phyloP scores from a whole-genome alignment of 1,140 invertebrate species.

The Euborellia annulipes region DNA sequence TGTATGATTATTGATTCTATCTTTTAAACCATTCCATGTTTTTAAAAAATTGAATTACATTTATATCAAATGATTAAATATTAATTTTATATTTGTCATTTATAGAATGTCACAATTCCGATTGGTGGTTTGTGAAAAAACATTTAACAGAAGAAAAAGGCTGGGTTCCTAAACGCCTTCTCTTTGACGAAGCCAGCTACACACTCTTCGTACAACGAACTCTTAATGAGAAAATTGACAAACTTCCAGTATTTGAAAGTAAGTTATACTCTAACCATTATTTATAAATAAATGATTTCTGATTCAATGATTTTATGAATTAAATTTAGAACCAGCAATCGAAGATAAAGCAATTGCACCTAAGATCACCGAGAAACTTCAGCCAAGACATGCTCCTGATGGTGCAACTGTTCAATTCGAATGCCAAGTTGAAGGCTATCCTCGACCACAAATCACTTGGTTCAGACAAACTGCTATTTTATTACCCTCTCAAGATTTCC shows the following conservation, averaged over 20 bases:
- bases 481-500: conserved; percentile 74
- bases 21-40: neutral
- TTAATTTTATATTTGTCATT: too few species aligned
- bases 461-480: conserved; percentile 85
- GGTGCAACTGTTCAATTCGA: conserved; percentile 80
- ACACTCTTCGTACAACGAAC: conserved; percentile 70
- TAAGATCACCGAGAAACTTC: conserved; percentile 68
- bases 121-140: conserved; percentile 89
- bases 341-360: conserved; percentile 64
- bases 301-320: conserved; percentile 19
- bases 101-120: conserved; percentile 53
- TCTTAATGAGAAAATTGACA: conserved; percentile 78
- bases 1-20: too few species aligned
- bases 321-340: conserved; percentile 61
- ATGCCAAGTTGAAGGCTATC: conserved; percentile 76
- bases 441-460: conserved; percentile 85
- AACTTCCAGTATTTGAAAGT: conserved; percentile 83
- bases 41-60: conserved; percentile 1
- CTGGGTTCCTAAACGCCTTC: conserved; percentile 77
- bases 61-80: too few species aligned
- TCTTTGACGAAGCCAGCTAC: conserved; percentile 68
- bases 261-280: conserved; percentile 31
- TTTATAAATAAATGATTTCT: conserved; percentile 9
- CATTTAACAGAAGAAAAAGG: conserved; percentile 78
- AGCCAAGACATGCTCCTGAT: conserved; percentile 66